A percentile compares a stretch with the other conserved stretches of the same genome.
These are phyloP conservation scores for Bombus pascuorum DNA, from an alignment of 1,140 invertebrate species.

Conservation along the genomic window DNA sequence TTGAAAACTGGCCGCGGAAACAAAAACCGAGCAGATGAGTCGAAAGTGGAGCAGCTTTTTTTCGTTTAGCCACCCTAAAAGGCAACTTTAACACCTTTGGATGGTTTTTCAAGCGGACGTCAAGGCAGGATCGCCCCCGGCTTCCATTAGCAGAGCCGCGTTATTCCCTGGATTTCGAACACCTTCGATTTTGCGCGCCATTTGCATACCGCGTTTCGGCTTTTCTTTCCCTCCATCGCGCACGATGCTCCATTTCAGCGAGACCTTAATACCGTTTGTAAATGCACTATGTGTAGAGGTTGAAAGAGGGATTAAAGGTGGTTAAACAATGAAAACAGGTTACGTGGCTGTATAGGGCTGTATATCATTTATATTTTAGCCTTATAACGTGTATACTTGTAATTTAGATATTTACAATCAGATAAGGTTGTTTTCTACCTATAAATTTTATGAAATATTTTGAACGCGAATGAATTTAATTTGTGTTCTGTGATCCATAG, in stretches of 20 bases:
- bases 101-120: constrained; percentile 24
- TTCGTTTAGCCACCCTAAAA: constrained; percentile 7
- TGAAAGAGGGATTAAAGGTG: background rate
- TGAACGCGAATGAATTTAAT: background rate
- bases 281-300: background rate
- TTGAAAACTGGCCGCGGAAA: constrained; percentile 33
- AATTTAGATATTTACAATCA: no score
- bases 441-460: background rate
- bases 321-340: background rate
- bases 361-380: no score
- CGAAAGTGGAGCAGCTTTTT: constrained; percentile 46
- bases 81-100: constrained; percentile 46
- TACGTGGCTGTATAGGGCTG: no score
- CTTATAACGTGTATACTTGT: no score
- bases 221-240: background rate
- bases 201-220: constrained; percentile 16
- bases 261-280: background rate
- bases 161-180: constrained; percentile 28
- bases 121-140: constrained; percentile 26
- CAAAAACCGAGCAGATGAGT: constrained; percentile 39
- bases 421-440: background rate
- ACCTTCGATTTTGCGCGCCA: constrained; percentile 32
- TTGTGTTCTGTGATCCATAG: background rate
- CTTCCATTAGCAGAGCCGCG: constrained; percentile 36
- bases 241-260: background rate